A percentile compares a stretch with the other conserved stretches of the same genome.
Conservation (phyloP, 2,888 invertebrate species). For the Pachliopta kotzebuea region DNA sequence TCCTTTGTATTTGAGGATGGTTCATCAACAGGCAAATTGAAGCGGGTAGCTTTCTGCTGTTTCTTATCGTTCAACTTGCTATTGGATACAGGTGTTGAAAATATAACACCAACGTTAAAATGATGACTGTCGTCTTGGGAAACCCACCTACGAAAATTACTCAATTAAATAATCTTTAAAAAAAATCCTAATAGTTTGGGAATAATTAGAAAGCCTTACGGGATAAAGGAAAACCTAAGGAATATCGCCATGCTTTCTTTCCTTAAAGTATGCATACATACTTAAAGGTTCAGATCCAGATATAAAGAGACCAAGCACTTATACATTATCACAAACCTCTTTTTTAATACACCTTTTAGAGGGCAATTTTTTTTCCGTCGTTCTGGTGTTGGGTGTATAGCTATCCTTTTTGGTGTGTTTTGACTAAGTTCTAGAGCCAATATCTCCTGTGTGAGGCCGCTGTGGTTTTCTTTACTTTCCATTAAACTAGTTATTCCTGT, state of each 20-base stretch:
- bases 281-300: background rate
- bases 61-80: conserved; percentile 67
- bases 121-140: conserved; percentile 82
- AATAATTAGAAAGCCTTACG: too few species aligned
- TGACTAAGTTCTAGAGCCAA: conserved; percentile 83
- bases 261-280: too few species aligned
- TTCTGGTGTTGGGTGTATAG: conserved; percentile 72
- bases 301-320: background rate
- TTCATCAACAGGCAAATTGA: conserved; percentile 80
- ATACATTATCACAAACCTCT: conserved; percentile 59
- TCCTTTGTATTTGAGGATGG: conserved; percentile 63
- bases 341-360: conserved; percentile 81
- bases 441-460: conserved; percentile 87
- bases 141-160: conserved; percentile 66
- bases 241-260: too few species aligned
- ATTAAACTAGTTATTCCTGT: conserved; percentile 65
- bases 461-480: conserved; percentile 73
- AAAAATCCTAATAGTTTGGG: background rate
- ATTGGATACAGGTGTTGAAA: conserved; percentile 87
- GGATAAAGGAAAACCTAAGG: too few species aligned
- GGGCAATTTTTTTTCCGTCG: conserved; percentile 66
- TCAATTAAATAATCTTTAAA: conserved; percentile 28
- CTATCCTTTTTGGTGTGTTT: conserved; percentile 84
- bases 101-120: conserved; percentile 85
- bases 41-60: conserved; percentile 80